Conservation (phyloP, 1,140 invertebrate genomes). For the Coptotermes formosanus region DNA sequence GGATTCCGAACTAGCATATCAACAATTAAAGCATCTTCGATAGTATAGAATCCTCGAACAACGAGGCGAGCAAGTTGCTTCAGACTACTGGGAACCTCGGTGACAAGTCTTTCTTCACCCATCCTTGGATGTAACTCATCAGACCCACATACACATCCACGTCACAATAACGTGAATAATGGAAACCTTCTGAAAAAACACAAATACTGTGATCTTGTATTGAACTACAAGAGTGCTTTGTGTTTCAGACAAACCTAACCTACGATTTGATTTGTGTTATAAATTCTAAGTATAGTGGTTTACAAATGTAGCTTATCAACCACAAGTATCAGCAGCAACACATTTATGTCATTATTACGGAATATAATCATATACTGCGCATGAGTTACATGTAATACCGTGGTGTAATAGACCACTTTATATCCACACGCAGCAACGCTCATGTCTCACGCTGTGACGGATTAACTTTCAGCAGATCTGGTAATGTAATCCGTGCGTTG, state of each 20-base stretch:
- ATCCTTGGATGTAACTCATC: constrained; percentile 25
- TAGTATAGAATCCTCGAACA: constrained; percentile 87
- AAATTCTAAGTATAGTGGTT: not conserved
- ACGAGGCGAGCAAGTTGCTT: constrained; percentile 89
- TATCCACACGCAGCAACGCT: too few species aligned
- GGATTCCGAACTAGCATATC: constrained; percentile 94
- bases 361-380: too few species aligned
- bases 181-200: not conserved
- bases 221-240: not conserved
- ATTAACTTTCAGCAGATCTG: too few species aligned
- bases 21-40: constrained; percentile 90
- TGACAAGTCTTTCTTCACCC: constrained; percentile 58
- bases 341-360: too few species aligned
- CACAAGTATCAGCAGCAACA: too few species aligned
- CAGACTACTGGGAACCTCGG: constrained; percentile 84
- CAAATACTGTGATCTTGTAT: not conserved
- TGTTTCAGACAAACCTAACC: not conserved
- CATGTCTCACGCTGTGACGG: too few species aligned
- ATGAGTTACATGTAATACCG: too few species aligned
- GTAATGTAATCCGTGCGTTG: too few species aligned
- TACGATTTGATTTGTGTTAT: not conserved
- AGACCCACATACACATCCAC: not conserved
- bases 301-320: too few species aligned
- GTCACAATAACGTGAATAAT: not conserved
- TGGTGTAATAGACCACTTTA: too few species aligned